phyloP scores from a whole-genome alignment of 2,888 invertebrate species.

The Zhengitettix transpicula region DNA sequence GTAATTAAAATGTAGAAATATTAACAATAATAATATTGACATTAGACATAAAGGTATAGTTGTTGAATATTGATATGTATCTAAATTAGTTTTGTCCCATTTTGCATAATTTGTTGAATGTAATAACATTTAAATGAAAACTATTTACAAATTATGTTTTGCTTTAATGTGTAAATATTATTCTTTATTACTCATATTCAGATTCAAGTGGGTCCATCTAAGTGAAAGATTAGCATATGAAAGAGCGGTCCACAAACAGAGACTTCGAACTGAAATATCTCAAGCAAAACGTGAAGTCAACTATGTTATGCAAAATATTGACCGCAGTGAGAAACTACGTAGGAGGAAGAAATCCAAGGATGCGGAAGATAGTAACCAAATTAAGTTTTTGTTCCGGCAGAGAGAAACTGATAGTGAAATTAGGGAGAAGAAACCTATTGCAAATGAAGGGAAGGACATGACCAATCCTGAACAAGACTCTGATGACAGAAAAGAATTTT shows the following conservation, averaged over 20 bases:
- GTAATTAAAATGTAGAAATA: too few species aligned
- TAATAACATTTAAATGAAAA: too few species aligned
- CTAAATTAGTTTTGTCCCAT: too few species aligned
- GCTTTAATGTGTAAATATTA: not conserved
- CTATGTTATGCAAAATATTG: conserved; percentile 69
- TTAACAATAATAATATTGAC: too few species aligned
- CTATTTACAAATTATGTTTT: too few species aligned
- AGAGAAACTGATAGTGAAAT: conserved; percentile 13
- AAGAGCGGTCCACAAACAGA: conserved; percentile 72
- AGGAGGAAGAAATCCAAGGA: conserved; percentile 21
- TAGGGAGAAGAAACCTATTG: conserved; percentile 1
- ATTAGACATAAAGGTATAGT: too few species aligned
- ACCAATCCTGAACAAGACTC: not conserved
- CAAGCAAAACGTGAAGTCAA: conserved; percentile 83
- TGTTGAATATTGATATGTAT: too few species aligned
- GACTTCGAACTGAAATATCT: conserved; percentile 69
- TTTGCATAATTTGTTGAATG: too few species aligned
- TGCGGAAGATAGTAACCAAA: not conserved
- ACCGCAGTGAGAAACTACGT: conserved; percentile 53
- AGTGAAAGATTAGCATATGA: conserved; percentile 89
- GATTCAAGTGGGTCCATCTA: conserved; percentile 92
- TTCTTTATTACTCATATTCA: conserved; percentile 17
- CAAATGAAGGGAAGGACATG: not conserved
- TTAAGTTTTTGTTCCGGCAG: conserved; percentile 10
- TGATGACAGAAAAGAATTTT: conserved; percentile 1